Evolutionary conservation across 2,797 vertebrate genomes (phyloP).

Genomic region (Periophthalmus magnuspinnatus): DNA sequence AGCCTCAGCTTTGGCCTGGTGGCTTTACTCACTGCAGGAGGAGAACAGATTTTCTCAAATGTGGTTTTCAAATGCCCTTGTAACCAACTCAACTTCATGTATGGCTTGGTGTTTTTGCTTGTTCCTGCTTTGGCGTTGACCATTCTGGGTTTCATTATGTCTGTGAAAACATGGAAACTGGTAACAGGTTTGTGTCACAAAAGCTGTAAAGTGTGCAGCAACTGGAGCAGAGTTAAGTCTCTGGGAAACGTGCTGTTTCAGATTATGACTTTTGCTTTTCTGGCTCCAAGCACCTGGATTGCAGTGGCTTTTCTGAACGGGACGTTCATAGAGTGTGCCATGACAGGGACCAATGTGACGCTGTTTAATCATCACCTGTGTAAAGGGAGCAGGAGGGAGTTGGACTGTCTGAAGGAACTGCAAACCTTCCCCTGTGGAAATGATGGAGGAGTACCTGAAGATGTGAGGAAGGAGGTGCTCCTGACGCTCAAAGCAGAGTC

Average conservation of each 20-base stretch:
- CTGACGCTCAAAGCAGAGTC: conserved; percentile 63
- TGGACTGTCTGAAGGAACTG: conserved; percentile 40
- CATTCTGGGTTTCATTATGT: conserved; percentile 72
- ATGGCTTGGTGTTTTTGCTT: conserved; percentile 78
- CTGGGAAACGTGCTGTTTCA: conserved; percentile 23
- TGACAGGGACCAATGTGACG: conserved; percentile 63
- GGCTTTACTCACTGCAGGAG: conserved; percentile 73
- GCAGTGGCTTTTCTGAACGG: conserved; percentile 78
- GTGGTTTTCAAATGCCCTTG: conserved; percentile 82
- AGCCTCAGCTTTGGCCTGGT: conserved; percentile 65
- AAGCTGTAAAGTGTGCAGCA: conserved; percentile 2
- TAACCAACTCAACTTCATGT: conserved; percentile 68
- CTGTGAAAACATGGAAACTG: conserved; percentile 61
- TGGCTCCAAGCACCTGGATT: conserved; percentile 82
- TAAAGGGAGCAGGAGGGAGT: fast-evolving
- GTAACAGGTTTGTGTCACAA: conserved; percentile 67
- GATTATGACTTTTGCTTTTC: conserved; percentile 28
- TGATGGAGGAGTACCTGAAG: fast-evolving
- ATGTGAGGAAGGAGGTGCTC: neutral
- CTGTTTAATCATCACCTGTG: conserved; percentile 37
- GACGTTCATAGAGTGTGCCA: conserved; percentile 72
- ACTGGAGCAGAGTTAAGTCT: conserved; percentile 17
- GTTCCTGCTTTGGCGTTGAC: conserved; percentile 79
- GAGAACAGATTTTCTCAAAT: conserved; percentile 75
- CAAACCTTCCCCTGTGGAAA: conserved; percentile 64